Percentiles rank a stretch among this genome's conserved stretches.
phyloP scores from a whole-genome alignment of 2,888 invertebrate species.

The Koerneria pararmatus region DNA sequence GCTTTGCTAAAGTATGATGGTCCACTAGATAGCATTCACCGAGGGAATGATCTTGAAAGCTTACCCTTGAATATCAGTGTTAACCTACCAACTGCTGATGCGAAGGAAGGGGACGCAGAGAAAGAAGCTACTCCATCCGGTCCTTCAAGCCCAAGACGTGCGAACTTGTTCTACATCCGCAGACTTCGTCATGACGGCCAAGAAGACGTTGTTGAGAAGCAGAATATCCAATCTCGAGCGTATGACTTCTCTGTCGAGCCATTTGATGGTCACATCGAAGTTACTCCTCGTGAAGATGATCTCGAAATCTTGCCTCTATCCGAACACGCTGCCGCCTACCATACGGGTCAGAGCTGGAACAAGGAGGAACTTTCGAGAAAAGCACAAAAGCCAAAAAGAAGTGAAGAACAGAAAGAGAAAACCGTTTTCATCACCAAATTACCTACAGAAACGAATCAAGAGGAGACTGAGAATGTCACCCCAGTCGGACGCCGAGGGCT shows the following conservation, averaged over 20 bases:
- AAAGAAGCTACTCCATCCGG: conserved; percentile 4
- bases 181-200: conserved; percentile 13
- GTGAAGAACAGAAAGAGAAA: too few species aligned
- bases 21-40: conserved; percentile 12
- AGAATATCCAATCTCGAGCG: conserved; percentile 7
- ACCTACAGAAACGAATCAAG: conserved; percentile 14
- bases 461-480: not conserved
- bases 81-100: conserved; percentile 1
- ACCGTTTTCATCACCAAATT: conserved; percentile 15
- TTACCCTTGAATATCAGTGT: conserved; percentile 12
- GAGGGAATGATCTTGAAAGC: conserved; percentile 14
- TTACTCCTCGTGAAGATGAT: conserved; percentile 17
- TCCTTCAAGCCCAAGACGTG: conserved; percentile 6
- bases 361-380: conserved; percentile 15
- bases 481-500: too few species aligned
- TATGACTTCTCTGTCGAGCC: conserved; percentile 10
- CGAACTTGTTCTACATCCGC: conserved; percentile 6
- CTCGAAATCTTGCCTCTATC: conserved; percentile 11
- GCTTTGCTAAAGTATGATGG: conserved; percentile 10
- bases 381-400: too few species aligned
- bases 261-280: conserved; percentile 14
- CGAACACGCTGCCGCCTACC: conserved; percentile 13
- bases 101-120: not conserved
- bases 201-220: conserved; percentile 11
- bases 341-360: conserved; percentile 15